Evolutionary conservation across 2,888 invertebrate genomes (phyloP).

Genomic region (Campoletis raptor): DNA sequence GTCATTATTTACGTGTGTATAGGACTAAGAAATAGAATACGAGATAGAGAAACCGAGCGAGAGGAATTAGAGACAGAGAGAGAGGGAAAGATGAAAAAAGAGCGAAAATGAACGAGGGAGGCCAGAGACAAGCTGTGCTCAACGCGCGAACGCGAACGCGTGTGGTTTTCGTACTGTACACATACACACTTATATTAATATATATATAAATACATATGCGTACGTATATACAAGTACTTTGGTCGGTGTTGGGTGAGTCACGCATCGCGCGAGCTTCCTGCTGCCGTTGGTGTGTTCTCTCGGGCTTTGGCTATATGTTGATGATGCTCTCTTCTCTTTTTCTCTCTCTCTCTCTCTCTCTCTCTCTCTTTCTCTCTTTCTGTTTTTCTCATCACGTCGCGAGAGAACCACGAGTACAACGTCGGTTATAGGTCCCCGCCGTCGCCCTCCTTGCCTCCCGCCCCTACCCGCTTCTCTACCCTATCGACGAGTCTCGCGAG

Average conservation of each 20-base stretch:
- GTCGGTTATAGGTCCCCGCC: constrained; percentile 61
- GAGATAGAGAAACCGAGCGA: constrained; percentile 20
- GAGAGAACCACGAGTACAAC: constrained; percentile 57
- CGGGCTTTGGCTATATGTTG: constrained; percentile 45
- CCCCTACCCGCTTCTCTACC: constrained; percentile 59
- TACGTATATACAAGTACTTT: constrained; percentile 67
- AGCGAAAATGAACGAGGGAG: constrained; percentile 52
- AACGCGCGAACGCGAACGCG: constrained; percentile 82
- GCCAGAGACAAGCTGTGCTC: constrained; percentile 60
- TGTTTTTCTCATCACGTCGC: constrained; percentile 60
- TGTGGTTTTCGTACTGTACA: constrained; percentile 67
- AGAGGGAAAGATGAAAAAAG: constrained; percentile 28
- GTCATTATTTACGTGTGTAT: constrained; percentile 40
- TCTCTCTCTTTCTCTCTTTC: constrained; percentile 47
- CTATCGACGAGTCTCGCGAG: constrained; percentile 55
- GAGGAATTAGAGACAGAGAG: constrained; percentile 42
- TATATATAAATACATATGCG: constrained; percentile 3
- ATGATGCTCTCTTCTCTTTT: constrained; percentile 50
- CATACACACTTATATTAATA: constrained; percentile 10
- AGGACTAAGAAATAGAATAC: constrained; percentile 49
- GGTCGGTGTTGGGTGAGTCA: constrained; percentile 83
- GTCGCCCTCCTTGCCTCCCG: constrained; percentile 52
- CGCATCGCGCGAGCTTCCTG: constrained; percentile 85
- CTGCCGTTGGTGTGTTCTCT: constrained; percentile 74
- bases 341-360: constrained; percentile 39